phyloP scores from a whole-genome alignment of 2,888 invertebrate genomes.

The Phalera bucephala region DNA sequence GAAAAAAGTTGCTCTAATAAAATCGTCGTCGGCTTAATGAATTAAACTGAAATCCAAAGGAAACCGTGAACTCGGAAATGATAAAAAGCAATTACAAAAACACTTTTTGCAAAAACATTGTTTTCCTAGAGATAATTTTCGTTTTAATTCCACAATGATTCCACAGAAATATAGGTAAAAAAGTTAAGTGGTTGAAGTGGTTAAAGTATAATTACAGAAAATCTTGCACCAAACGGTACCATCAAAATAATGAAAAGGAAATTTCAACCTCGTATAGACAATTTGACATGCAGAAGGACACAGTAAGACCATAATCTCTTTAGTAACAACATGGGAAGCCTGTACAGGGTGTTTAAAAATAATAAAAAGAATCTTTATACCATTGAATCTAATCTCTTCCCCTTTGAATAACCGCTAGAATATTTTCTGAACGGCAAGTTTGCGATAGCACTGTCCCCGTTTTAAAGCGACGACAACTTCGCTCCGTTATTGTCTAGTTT shows the following conservation, averaged over 20 bases:
- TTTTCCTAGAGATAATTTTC: background rate
- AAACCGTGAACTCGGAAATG: constrained; percentile 23
- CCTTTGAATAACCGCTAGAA: constrained; percentile 7
- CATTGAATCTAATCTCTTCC: too few relatives aligned
- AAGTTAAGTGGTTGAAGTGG: too few relatives aligned
- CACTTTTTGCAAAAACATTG: constrained; percentile 26
- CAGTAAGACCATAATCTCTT: too few relatives aligned
- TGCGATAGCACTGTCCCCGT: constrained; percentile 13
- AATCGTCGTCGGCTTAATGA: constrained; percentile 18
- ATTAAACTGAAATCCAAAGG: constrained; percentile 15
- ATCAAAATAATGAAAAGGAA: too few relatives aligned
- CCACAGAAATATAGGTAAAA: too few relatives aligned
- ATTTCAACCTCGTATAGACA: too few relatives aligned
- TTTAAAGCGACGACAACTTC: constrained; percentile 17
- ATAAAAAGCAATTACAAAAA: constrained; percentile 36
- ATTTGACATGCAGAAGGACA: too few relatives aligned
- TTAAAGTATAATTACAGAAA: too few relatives aligned
- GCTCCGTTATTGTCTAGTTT: constrained; percentile 14
- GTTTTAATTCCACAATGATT: background rate
- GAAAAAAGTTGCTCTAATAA: constrained; percentile 5
- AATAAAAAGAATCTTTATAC: too few relatives aligned
- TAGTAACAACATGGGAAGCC: too few relatives aligned
- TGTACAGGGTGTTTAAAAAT: too few relatives aligned
- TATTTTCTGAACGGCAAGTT: constrained; percentile 13
- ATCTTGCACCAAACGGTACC: too few relatives aligned